Conservation (phyloP, 2,888 invertebrate species). For the Hoplodrina blanda region DNA sequence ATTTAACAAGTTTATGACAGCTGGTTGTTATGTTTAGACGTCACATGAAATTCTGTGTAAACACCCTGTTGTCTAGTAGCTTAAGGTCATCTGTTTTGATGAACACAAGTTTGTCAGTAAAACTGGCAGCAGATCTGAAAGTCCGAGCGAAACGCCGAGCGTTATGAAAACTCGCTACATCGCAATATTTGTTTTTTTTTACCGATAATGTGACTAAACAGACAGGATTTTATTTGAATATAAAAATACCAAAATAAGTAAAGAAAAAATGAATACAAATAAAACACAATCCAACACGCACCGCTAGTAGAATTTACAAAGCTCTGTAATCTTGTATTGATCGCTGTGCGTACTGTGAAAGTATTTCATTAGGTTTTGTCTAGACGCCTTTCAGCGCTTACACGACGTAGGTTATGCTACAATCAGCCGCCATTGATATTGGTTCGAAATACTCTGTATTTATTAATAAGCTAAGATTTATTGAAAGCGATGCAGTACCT, state of each 20-base stretch:
- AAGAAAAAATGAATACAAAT: background rate
- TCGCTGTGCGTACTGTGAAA: slow-evolving; percentile 15
- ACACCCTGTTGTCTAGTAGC: background rate
- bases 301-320: slow-evolving; percentile 28
- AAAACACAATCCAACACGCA: slow-evolving; percentile 13
- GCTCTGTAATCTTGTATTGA: slow-evolving; percentile 47
- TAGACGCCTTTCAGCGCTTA: slow-evolving; percentile 31
- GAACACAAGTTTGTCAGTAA: background rate
- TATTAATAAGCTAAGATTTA: slow-evolving; percentile 6
- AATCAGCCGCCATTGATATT: slow-evolving; percentile 21
- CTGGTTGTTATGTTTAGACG: background rate
- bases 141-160: background rate
- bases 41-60: background rate
- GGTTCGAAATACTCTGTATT: slow-evolving; percentile 20
- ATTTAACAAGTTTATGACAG: background rate
- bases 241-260: background rate
- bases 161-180: background rate
- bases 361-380: slow-evolving; percentile 40
- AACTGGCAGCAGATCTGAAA: background rate
- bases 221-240: background rate
- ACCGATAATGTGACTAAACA: background rate
- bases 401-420: background rate
- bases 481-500: background rate
- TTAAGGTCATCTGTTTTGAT: background rate
- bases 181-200: background rate